Percentiles rank a stretch among this genome's conserved stretches.
Evolutionary conservation across 1,140 invertebrate species (phyloP).

Genomic region (Steinernema khuongi): DNA sequence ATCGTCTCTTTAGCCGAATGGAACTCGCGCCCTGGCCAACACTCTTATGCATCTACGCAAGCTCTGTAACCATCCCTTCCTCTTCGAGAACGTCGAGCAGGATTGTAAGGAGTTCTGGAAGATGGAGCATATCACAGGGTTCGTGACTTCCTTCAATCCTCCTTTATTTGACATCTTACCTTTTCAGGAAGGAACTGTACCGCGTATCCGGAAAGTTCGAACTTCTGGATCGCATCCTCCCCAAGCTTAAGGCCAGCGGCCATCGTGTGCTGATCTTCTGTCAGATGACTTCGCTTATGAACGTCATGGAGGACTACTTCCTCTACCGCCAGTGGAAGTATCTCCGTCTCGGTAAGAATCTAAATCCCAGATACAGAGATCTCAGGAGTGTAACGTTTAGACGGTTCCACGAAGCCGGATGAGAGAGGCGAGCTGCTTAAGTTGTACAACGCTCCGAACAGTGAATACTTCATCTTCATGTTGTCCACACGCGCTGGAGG

Average conservation of each 20-base stretch:
- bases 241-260: slow-evolving; percentile 80
- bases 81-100: slow-evolving; percentile 97
- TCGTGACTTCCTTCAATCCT: background rate
- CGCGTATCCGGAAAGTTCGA: slow-evolving; percentile 98
- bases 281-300: slow-evolving; percentile 99
- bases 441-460: slow-evolving; percentile 82
- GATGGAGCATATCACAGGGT: slow-evolving; percentile 61
- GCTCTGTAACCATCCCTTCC: slow-evolving; percentile 97
- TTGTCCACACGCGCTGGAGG: slow-evolving; percentile 92
- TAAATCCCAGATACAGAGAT: no score
- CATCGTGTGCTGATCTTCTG: slow-evolving; percentile 94
- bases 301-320: slow-evolving; percentile 86
- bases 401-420: slow-evolving; percentile 94
- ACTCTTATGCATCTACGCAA: slow-evolving; percentile 95
- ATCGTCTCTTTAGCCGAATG: slow-evolving; percentile 69
- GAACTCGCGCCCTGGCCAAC: slow-evolving; percentile 94
- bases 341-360: slow-evolving; percentile 70
- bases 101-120: slow-evolving; percentile 65
- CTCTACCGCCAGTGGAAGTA: slow-evolving; percentile 61
- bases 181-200: slow-evolving; percentile 76
- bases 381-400: no score
- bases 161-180: slow-evolving; percentile 13
- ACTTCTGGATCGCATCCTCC: slow-evolving; percentile 86
- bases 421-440: slow-evolving; percentile 85
- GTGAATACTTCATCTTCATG: slow-evolving; percentile 88